phyloP scores from a whole-genome alignment of 2,797 vertebrate genomes.

The Acipenser ruthenus region DNA sequence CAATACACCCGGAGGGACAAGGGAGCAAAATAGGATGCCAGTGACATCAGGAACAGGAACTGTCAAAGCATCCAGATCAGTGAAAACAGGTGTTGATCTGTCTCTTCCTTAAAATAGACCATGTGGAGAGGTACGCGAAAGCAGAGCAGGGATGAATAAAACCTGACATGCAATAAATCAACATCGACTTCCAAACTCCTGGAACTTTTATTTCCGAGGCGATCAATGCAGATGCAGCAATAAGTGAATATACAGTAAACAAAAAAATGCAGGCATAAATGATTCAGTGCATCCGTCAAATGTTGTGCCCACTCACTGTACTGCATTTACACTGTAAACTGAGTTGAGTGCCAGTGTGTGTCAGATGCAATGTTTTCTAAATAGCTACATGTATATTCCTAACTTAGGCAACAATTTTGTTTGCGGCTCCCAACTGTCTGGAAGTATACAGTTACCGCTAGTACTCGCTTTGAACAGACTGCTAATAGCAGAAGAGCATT shows the following conservation, averaged over 20 bases:
- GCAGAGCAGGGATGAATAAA: constrained; percentile 50
- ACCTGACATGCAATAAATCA: constrained; percentile 46
- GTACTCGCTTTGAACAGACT: neutral
- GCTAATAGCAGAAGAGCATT: no score
- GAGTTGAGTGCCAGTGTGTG: neutral
- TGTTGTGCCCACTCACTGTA: neutral
- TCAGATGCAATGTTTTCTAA: neutral
- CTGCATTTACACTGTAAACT: neutral
- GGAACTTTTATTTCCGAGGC: constrained; percentile 29
- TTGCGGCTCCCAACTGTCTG: neutral
- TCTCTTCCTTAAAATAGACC: constrained; percentile 66
- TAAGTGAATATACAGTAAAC: constrained; percentile 30
- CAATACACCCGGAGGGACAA: constrained; percentile 13
- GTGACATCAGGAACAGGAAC: constrained; percentile 18
- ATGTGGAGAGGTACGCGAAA: constrained; percentile 37
- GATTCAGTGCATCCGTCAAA: constrained; percentile 27
- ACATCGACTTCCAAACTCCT: constrained; percentile 42
- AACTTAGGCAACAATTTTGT: neutral
- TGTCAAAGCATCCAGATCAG: constrained; percentile 30
- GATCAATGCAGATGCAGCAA: constrained; percentile 39
- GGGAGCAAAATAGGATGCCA: constrained; percentile 13
- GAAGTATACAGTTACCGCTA: neutral
- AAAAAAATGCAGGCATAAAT: constrained; percentile 40
- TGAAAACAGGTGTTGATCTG: constrained; percentile 59
- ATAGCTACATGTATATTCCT: neutral